These are phyloP conservation scores for Thaumatotibia leucotreta DNA, from an alignment of 1,140 invertebrate genomes.

Conservation along the genomic window DNA sequence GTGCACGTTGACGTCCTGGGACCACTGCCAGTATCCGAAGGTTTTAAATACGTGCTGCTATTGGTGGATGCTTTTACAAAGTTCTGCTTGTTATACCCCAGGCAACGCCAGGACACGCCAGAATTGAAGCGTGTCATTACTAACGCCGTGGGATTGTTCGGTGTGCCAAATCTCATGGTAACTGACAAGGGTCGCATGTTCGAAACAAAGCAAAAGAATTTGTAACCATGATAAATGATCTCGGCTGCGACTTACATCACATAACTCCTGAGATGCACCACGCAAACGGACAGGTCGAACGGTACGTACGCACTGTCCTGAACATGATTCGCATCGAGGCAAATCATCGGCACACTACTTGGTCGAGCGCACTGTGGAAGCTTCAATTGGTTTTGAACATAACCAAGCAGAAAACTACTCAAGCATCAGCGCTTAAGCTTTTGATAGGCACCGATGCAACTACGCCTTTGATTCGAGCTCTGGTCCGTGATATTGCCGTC, in stretches of 20 bases:
- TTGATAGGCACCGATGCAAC: background rate
- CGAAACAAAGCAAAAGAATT: slow-evolving; percentile 22
- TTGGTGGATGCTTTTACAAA: slow-evolving; percentile 19
- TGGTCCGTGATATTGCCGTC: slow-evolving; percentile 1
- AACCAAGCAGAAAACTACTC: slow-evolving; percentile 15
- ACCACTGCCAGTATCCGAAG: slow-evolving; percentile 17
- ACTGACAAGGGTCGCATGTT: slow-evolving; percentile 25
- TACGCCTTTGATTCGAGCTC: background rate
- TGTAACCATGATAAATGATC: slow-evolving; percentile 12
- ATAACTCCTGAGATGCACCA: slow-evolving; percentile 27
- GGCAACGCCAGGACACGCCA: too few species aligned
- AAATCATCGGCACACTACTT: slow-evolving; percentile 12
- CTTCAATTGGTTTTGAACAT: slow-evolving; percentile 15
- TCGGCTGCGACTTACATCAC: slow-evolving; percentile 18
- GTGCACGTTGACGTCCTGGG: slow-evolving; percentile 27
- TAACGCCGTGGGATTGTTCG: slow-evolving; percentile 6
- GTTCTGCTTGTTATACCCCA: slow-evolving; percentile 4
- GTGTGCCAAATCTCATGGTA: slow-evolving; percentile 20
- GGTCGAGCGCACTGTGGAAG: slow-evolving; percentile 17
- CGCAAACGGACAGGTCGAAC: slow-evolving; percentile 34
- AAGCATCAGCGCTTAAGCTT: background rate
- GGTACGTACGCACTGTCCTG: slow-evolving; percentile 32
- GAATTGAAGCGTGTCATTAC: too few species aligned
- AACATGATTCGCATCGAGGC: slow-evolving; percentile 24
- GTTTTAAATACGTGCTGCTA: slow-evolving; percentile 19